Conservation (phyloP, 2,888 invertebrate species). For the Dioctria rufipes region DNA sequence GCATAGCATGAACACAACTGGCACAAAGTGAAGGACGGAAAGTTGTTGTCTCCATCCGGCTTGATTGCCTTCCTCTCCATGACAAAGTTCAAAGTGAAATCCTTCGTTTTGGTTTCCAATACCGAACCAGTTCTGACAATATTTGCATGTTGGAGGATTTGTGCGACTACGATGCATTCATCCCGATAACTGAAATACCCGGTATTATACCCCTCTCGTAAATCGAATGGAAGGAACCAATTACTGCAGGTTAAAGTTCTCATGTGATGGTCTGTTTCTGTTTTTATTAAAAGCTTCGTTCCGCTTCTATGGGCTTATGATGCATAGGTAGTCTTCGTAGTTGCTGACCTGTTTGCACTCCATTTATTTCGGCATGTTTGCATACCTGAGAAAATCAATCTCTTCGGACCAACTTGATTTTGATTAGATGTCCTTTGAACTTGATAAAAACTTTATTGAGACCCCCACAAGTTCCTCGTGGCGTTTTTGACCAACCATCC, state of each 20-base stretch:
- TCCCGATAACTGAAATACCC: neutral
- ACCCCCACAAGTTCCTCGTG: neutral
- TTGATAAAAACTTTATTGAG: neutral
- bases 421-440: conserved; percentile 23
- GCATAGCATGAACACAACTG: neutral
- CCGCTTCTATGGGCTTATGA: neutral
- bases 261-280: conserved; percentile 25
- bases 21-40: neutral
- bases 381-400: neutral
- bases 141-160: conserved; percentile 29
- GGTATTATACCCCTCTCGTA: neutral
- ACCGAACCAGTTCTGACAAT: conserved; percentile 29
- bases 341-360: neutral
- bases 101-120: conserved; percentile 19
- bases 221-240: conserved; percentile 13
- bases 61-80: conserved; percentile 20
- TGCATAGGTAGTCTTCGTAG: neutral
- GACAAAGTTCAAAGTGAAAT: conserved; percentile 37
- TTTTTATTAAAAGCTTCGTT: conserved; percentile 17
- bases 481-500: neutral
- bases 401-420: neutral
- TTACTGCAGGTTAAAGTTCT: conserved; percentile 17
- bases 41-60: conserved; percentile 33
- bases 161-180: conserved; percentile 8
- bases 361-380: neutral